Evolutionary conservation across 2,797 vertebrate genomes (phyloP).

Genomic region (Acanthiza pusilla): DNA sequence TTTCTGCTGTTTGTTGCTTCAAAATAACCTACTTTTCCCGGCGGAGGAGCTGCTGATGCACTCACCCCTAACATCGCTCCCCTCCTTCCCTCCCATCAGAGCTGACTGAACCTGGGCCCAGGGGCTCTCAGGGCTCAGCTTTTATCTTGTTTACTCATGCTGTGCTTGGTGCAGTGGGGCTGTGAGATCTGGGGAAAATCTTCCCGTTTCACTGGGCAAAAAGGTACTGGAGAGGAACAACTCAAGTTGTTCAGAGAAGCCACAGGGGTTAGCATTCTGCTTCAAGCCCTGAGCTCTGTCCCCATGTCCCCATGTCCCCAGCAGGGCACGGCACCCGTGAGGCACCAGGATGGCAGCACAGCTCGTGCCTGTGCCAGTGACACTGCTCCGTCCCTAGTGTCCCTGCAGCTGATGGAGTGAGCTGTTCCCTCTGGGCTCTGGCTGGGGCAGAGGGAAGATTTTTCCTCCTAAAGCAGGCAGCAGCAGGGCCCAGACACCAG

Average conservation of each 20-base stretch:
- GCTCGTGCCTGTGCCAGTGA: accelerated
- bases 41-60: accelerated
- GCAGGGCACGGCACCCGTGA: neutral
- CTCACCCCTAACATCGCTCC: neutral
- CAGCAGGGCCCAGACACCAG: neutral
- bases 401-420: accelerated
- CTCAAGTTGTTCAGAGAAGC: neutral
- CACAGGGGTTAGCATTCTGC: accelerated
- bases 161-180: neutral
- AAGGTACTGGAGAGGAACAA: neutral
- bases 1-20: neutral
- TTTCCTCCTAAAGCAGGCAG: neutral
- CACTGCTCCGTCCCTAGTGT: neutral
- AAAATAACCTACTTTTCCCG: neutral
- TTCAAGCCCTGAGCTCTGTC: neutral
- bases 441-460: neutral
- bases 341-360: neutral
- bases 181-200: neutral
- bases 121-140: neutral
- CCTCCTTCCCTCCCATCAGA: neutral
- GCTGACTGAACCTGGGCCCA: neutral
- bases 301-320: neutral
- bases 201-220: neutral
- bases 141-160: neutral
- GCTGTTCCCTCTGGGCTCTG: neutral